Percentiles rank a stretch among this genome's conserved stretches.
Conservation (phyloP, 2,888 invertebrate genomes). For the Megastigmus dorsalis region DNA sequence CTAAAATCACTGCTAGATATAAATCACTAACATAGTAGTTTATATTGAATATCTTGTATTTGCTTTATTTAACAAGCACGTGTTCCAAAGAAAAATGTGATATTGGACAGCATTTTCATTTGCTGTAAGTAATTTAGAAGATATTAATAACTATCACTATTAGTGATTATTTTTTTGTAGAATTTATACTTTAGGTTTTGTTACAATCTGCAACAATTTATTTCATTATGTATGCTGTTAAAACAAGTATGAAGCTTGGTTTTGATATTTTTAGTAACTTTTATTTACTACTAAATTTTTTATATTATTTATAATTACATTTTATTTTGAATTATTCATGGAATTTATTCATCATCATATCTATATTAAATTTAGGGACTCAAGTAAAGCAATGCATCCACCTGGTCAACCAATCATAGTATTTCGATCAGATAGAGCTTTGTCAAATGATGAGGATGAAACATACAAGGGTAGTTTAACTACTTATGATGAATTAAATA, state of each 20-base stretch:
- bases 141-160: conserved; percentile 34
- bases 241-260: background rate
- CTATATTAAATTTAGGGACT: conserved; percentile 74
- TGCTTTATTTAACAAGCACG: conserved; percentile 69
- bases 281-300: background rate
- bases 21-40: background rate
- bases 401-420: conserved; percentile 87
- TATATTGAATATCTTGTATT: conserved; percentile 47
- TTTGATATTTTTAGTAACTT: conserved; percentile 2
- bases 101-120: conserved; percentile 68
- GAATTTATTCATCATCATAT: background rate
- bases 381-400: conserved; percentile 89
- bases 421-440: conserved; percentile 86
- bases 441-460: conserved; percentile 88
- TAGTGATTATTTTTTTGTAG: too few species aligned
- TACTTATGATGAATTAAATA: conserved; percentile 89
- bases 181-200: too few species aligned
- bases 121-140: conserved; percentile 64
- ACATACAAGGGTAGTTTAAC: conserved; percentile 85
- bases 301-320: background rate
- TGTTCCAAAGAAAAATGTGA: conserved; percentile 72
- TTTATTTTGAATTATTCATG: conserved; percentile 3
- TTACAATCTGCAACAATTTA: too few species aligned
- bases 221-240: too few species aligned
- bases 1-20: conserved; percentile 3